These are phyloP conservation scores for Heliconius melpomene DNA, from an alignment of 1,140 invertebrate genomes.

Conservation along the genomic window DNA sequence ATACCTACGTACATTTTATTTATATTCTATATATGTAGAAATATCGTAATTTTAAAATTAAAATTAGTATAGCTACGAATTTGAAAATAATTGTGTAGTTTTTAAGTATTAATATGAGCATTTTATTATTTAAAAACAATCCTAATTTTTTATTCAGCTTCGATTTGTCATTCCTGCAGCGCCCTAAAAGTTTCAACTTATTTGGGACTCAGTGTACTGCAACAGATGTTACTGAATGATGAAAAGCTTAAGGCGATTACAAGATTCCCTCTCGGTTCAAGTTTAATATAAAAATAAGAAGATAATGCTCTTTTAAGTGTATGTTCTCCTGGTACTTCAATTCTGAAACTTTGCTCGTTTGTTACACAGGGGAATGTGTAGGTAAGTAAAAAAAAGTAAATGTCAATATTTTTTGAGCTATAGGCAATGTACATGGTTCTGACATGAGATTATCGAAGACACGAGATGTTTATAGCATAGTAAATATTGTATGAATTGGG, in stretches of 20 bases:
- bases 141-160: slow-evolving; percentile 13
- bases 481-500: neutral
- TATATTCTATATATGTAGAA: too few relatives aligned
- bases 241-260: slow-evolving; percentile 79
- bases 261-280: slow-evolving; percentile 62
- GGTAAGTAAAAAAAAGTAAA: slow-evolving; percentile 47
- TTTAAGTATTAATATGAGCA: neutral
- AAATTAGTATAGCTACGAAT: too few relatives aligned
- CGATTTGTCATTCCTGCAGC: slow-evolving; percentile 33
- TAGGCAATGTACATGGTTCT: slow-evolving; percentile 25
- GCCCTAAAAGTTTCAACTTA: slow-evolving; percentile 52
- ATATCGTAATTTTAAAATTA: too few relatives aligned
- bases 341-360: slow-evolving; percentile 54
- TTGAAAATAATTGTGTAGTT: too few relatives aligned
- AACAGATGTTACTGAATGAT: slow-evolving; percentile 73
- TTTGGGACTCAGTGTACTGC: slow-evolving; percentile 52
- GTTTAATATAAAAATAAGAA: slow-evolving; percentile 77
- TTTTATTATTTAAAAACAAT: neutral
- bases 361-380: slow-evolving; percentile 33
- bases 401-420: slow-evolving; percentile 63
- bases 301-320: slow-evolving; percentile 70
- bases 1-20: too few relatives aligned
- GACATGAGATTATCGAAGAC: slow-evolving; percentile 27
- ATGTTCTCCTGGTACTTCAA: slow-evolving; percentile 57
- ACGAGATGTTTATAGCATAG: neutral